Base-by-base conservation (phyloP, 2,888 invertebrate species). In the Ornithoptera priamus region DNA sequence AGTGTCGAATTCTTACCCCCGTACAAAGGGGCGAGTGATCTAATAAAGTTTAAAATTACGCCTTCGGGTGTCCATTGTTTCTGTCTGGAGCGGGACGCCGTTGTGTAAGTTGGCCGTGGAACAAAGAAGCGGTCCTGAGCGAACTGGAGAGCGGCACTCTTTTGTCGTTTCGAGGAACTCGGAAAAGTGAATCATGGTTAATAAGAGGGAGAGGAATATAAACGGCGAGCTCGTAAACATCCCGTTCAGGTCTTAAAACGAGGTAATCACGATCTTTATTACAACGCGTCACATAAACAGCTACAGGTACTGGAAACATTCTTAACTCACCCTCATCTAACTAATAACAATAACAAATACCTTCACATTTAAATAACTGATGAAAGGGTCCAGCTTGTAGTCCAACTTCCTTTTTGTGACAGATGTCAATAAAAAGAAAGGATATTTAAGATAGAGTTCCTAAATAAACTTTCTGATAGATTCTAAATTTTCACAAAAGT, bases 61-160 rank as follows among this genome's bases (percentile, higher is more conserved):
- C 59, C 66, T 72, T 62, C 61, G 68, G 72, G 71, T 72, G 72
- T 69, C 75, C 72, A 74, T 76, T 76, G 75, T 75, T 74, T 76
- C 73, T 71, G 63, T 74, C 65, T 71, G 71, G 66, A 74, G 70
- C 70, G 70, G 69, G 72, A 72, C 70, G 73, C 69, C 64, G 74
- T 73, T 73, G 72, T 72, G 75, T 72, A 70, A 70, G 72, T 71
- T 64, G 72, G 71, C 68, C 61, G 72, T 66, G 59, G 72, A 74
- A 76, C 74, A 76, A 76, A 74, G 73, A 72, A 59, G 15, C 63
- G 42, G 39, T 62, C 62, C 56, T 67, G 62, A 42, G 46, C 59
- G 30, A 62, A 67, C 59, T 58, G 56, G 70, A 59, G 67, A 60
- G 82, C 84, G 85, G 85, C 83, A 79, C 86, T 83, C 88, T 87